phyloP scores from a whole-genome alignment of 2,888 invertebrate genomes.

The Lochmaea crataegi region DNA sequence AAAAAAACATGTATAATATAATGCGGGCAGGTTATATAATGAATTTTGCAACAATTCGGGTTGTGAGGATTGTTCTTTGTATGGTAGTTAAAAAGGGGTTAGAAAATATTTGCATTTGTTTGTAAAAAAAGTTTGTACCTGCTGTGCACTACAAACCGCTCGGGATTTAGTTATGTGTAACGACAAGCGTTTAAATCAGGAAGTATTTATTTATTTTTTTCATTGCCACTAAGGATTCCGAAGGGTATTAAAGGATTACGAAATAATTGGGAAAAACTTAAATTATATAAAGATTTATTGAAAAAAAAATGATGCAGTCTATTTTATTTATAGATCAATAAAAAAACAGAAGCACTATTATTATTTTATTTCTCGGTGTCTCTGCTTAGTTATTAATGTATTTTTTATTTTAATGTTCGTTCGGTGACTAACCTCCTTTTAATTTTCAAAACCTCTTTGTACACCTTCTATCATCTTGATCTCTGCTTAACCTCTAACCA shows the following conservation, averaged over 20 bases:
- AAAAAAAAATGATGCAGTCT: too few species aligned
- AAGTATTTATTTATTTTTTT: not conserved
- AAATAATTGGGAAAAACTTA: too few species aligned
- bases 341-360: too few species aligned
- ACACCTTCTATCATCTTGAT: constrained; percentile 23
- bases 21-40: constrained; percentile 47
- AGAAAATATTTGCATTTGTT: constrained; percentile 47
- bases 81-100: constrained; percentile 50
- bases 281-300: too few species aligned
- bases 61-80: constrained; percentile 29
- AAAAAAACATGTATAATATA: constrained; percentile 36
- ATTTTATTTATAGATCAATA: too few species aligned
- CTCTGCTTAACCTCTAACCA: constrained; percentile 32
- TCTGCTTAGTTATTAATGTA: not conserved
- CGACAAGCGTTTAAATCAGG: not conserved
- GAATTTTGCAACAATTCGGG: constrained; percentile 41
- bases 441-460: constrained; percentile 19
- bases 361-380: not conserved
- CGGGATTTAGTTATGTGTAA: not conserved
- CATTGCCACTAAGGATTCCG: not conserved
- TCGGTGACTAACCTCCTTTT: constrained; percentile 16
- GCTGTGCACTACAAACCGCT: constrained; percentile 32
- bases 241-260: too few species aligned
- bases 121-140: constrained; percentile 34
- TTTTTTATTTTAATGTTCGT: not conserved